Evolutionary conservation across 2,888 invertebrate genomes (phyloP).

Genomic region (Microchrysa polita): DNA sequence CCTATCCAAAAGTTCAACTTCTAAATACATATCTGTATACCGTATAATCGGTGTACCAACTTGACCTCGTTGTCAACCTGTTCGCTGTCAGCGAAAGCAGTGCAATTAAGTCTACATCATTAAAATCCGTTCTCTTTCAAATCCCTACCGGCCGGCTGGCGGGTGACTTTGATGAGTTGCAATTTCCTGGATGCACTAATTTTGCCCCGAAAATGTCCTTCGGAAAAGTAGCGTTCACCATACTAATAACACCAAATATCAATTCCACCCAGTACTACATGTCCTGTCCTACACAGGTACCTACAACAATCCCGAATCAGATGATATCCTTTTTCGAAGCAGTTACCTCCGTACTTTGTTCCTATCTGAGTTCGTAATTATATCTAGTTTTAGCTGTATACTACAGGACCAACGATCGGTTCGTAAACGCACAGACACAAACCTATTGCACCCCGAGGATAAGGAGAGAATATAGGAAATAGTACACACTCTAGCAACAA

Average conservation of each 20-base stretch:
- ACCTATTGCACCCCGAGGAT: slow-evolving; percentile 4
- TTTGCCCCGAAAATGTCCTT: slow-evolving; percentile 9
- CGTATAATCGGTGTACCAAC: too few species aligned
- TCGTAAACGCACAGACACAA: too few species aligned
- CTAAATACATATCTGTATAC: too few species aligned
- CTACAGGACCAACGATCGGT: too few species aligned
- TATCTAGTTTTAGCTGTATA: too few species aligned
- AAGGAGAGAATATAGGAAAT: neutral
- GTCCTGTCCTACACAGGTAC: slow-evolving; percentile 3
- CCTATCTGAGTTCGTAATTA: too few species aligned
- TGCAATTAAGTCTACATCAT: slow-evolving; percentile 21
- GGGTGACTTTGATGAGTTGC: slow-evolving; percentile 25
- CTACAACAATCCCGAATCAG: neutral
- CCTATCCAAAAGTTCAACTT: too few species aligned
- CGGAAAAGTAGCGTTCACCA: neutral
- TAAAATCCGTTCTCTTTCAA: neutral
- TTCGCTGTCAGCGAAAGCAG: slow-evolving; percentile 26
- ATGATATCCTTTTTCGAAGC: too few species aligned
- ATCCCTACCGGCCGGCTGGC: neutral
- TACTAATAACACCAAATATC: slow-evolving; percentile 16
- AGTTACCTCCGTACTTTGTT: too few species aligned
- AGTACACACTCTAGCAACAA: too few species aligned
- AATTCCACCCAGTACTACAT: neutral
- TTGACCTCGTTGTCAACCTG: neutral
- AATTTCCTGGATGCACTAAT: slow-evolving; percentile 34